These are phyloP conservation scores for Pristionchus fissidentatus DNA, from an alignment of 2,888 invertebrate species.

Conservation along the genomic window DNA sequence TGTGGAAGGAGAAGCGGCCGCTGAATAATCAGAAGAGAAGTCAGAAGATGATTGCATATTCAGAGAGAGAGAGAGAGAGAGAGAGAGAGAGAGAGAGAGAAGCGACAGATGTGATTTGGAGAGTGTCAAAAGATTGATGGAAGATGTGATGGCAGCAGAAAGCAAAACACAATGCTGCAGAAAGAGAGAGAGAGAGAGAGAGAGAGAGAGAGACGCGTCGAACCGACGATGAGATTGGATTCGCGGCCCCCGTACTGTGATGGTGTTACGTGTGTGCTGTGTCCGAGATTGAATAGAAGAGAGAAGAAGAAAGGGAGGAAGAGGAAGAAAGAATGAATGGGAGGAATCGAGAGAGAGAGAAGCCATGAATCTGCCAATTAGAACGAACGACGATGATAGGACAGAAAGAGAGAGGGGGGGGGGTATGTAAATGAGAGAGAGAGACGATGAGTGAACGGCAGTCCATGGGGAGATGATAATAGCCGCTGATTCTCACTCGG, in stretches of 20 bases:
- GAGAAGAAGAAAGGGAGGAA: not conserved
- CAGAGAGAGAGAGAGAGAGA: no score
- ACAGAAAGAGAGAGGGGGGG: not conserved
- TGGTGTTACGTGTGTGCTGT: not conserved
- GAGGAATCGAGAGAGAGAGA: not conserved
- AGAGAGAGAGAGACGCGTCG: no score
- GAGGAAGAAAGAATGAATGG: slow-evolving; percentile 36
- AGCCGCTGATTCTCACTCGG: not conserved
- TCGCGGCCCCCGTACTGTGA: not conserved
- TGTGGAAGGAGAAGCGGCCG: not conserved
- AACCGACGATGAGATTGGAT: not conserved
- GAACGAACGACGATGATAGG: not conserved
- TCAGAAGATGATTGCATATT: slow-evolving; percentile 9
- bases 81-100: no score
- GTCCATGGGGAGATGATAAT: slow-evolving; percentile 22
- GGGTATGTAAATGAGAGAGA: slow-evolving; percentile 8
- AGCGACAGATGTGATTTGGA: slow-evolving; percentile 26
- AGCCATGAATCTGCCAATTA: slow-evolving; percentile 26
- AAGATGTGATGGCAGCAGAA: slow-evolving; percentile 1
- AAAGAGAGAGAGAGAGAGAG: not conserved
- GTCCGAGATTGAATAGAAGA: not conserved
- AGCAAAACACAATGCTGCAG: not conserved
- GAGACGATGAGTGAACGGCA: not conserved
- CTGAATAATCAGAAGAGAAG: slow-evolving; percentile 16
- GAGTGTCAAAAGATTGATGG: not conserved